phyloP scores from a whole-genome alignment of 2,797 vertebrate species.

The Stomatorhinus walkeri region DNA sequence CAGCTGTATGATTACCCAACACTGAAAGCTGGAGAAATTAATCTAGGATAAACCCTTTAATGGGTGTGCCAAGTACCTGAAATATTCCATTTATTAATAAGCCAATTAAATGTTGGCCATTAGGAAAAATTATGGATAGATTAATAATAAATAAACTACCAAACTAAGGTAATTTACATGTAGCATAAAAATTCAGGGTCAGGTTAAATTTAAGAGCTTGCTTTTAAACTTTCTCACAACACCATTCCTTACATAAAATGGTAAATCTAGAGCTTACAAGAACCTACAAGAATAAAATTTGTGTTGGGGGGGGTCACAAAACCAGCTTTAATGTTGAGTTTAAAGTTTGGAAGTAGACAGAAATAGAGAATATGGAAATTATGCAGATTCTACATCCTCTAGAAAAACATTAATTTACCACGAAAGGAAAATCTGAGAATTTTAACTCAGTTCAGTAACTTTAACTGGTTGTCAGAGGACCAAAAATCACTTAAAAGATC shows the following conservation, averaged over 20 bases:
- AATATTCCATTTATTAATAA: not conserved
- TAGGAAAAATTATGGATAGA: not conserved
- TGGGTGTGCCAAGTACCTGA: not conserved
- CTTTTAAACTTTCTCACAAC: not conserved
- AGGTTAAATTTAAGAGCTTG: not conserved
- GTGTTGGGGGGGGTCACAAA: not conserved
- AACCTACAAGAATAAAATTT: not conserved
- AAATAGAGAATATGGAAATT: not conserved
- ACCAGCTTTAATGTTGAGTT: not conserved
- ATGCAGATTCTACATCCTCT: not conserved
- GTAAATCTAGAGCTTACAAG: not conserved
- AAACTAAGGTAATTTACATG: not conserved
- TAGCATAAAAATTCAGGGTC: not conserved
- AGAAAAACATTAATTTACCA: not conserved
- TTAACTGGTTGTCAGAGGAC: not conserved
- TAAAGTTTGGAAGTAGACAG: not conserved
- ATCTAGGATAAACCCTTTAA: not conserved
- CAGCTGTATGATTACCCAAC: not conserved
- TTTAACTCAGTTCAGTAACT: not conserved
- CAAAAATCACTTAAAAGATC: not conserved
- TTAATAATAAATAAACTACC: not conserved
- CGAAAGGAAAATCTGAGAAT: not conserved
- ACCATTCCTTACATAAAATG: not conserved
- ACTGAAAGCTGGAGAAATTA: not conserved
- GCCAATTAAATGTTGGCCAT: not conserved